phyloP scores from a whole-genome alignment of 2,113 vertebrate genomes.

The Melanotaenia duboulayi region DNA sequence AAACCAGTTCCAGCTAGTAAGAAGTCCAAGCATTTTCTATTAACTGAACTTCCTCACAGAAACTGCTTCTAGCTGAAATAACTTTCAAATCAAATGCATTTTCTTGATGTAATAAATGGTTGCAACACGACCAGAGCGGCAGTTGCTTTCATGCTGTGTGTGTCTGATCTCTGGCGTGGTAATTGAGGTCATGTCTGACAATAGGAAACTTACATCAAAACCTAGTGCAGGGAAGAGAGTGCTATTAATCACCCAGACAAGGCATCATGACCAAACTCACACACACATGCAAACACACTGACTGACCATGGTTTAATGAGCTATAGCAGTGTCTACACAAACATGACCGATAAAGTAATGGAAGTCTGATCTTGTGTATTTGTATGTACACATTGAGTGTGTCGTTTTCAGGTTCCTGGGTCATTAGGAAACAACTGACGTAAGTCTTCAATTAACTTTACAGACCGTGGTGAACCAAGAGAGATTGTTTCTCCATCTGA shows the following conservation, averaged over 20 bases:
- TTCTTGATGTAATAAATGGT: constrained; percentile 30
- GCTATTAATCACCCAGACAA: constrained; percentile 74
- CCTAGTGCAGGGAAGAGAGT: constrained; percentile 31
- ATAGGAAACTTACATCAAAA: constrained; percentile 65
- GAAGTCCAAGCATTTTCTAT: not conserved
- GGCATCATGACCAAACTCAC: constrained; percentile 36
- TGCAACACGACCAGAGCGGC: constrained; percentile 26
- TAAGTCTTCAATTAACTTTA: constrained; percentile 48
- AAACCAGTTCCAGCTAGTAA: not conserved
- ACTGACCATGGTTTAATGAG: constrained; percentile 62
- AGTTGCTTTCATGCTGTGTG: constrained; percentile 14
- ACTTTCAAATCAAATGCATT: constrained; percentile 14
- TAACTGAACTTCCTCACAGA: not conserved
- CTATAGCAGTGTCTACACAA: constrained; percentile 45
- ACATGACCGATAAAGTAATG: constrained; percentile 36
- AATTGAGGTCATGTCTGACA: constrained; percentile 74
- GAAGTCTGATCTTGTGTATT: not conserved
- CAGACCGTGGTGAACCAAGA: not conserved
- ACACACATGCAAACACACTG: constrained; percentile 10
- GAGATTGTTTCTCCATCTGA: constrained; percentile 9
- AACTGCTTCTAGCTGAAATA: not conserved
- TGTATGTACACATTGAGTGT: constrained; percentile 1
- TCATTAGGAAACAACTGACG: constrained; percentile 64
- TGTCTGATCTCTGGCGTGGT: constrained; percentile 60
- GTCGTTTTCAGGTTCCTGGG: constrained; percentile 25